Evolutionary conservation across 2,888 invertebrate genomes (phyloP).

Genomic region (Drosophila barbarae): DNA sequence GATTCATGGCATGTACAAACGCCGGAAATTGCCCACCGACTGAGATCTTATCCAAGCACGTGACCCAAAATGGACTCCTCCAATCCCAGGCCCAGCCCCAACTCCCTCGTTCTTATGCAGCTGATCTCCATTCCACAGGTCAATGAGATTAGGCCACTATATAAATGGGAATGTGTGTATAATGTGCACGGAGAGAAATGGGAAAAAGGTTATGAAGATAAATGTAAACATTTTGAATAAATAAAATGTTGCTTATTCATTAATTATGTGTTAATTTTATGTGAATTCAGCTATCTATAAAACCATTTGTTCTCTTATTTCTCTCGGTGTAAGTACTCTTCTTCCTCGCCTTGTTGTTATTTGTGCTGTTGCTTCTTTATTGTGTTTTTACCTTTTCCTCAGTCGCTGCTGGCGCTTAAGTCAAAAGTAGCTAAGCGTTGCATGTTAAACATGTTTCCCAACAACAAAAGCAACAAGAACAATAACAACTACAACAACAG

Average conservation of each 20-base stretch:
- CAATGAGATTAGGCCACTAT: slow-evolving; percentile 66
- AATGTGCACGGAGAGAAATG: slow-evolving; percentile 4
- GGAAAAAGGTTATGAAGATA: background rate
- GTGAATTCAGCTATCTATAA: too few relatives aligned
- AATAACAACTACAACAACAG: slow-evolving; percentile 27
- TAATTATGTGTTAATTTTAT: too few relatives aligned
- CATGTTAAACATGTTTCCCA: slow-evolving; percentile 71
- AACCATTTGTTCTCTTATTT: background rate
- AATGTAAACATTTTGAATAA: too few relatives aligned
- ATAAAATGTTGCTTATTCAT: too few relatives aligned
- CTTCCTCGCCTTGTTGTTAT: slow-evolving; percentile 6
- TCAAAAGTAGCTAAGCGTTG: slow-evolving; percentile 65
- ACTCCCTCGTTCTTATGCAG: slow-evolving; percentile 8
- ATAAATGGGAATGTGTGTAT: slow-evolving; percentile 38
- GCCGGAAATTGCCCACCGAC: slow-evolving; percentile 73
- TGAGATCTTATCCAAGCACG: slow-evolving; percentile 73
- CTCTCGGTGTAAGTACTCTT: slow-evolving; percentile 13
- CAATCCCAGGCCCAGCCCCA: background rate
- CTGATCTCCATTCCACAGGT: slow-evolving; percentile 45
- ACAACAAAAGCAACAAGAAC: slow-evolving; percentile 31
- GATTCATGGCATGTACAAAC: slow-evolving; percentile 58
- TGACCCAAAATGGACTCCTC: slow-evolving; percentile 53
- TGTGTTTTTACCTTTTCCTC: slow-evolving; percentile 30
- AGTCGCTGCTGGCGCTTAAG: slow-evolving; percentile 61
- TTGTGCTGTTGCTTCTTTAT: slow-evolving; percentile 28